phyloP scores from a whole-genome alignment of 2,888 invertebrate species.

The Dexiosoma caninum region DNA sequence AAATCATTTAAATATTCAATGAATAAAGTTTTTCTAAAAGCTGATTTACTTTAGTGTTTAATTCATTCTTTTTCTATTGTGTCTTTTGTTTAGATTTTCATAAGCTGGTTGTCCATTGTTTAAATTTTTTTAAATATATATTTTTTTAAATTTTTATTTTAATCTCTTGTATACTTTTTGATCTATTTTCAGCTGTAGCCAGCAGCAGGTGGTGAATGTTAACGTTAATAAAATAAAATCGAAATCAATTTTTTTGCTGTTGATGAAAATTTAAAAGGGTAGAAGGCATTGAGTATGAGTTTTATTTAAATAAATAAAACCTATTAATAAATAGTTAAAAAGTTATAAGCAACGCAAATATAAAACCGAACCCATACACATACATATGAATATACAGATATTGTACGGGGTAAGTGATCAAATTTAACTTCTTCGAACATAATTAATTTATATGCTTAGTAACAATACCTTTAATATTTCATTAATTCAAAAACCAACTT shows the following conservation, averaged over 20 bases:
- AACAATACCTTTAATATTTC: too few species aligned
- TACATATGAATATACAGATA: neutral
- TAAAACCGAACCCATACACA: neutral
- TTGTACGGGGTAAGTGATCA: neutral
- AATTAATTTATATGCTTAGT: too few species aligned
- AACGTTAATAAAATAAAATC: conserved; percentile 25
- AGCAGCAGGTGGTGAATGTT: conserved; percentile 56
- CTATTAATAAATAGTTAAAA: conserved; percentile 32
- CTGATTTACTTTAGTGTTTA: conserved; percentile 47
- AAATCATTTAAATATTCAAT: conserved; percentile 30
- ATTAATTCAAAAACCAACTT: too few species aligned
- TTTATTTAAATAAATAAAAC: neutral
- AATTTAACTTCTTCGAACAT: too few species aligned
- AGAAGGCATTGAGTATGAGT: neutral
- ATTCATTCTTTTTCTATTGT: conserved; percentile 16
- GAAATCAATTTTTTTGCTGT: neutral
- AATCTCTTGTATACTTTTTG: conserved; percentile 38
- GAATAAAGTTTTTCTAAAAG: conserved; percentile 42
- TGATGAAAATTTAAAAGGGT: neutral
- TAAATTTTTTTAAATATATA: conserved; percentile 1
- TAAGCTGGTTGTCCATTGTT: conserved; percentile 25
- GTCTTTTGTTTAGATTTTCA: conserved; percentile 15
- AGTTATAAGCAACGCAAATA: neutral
- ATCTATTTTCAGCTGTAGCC: conserved; percentile 40
- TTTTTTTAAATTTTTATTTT: conserved; percentile 1